Evolutionary conservation across 2,888 invertebrate species (phyloP).

Genomic region (Amblyteles armatorius): DNA sequence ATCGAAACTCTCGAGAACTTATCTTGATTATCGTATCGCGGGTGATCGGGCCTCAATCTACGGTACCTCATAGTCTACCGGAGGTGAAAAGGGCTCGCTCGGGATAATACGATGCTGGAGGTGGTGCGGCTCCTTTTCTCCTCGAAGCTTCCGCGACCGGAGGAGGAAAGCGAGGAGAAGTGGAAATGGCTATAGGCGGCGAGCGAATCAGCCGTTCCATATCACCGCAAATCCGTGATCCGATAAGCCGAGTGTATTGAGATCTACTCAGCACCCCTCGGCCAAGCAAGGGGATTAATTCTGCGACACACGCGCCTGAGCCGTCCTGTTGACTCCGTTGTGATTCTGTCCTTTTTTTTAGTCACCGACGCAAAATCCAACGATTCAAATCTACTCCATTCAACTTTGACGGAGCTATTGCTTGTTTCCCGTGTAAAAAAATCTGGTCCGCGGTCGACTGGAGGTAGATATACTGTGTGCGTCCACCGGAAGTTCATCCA

Average conservation of each 20-base stretch:
- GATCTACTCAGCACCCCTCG: slow-evolving; percentile 71
- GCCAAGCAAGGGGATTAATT: slow-evolving; percentile 57
- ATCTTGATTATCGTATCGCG: slow-evolving; percentile 42
- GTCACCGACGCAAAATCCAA: not conserved
- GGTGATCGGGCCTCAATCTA: slow-evolving; percentile 36
- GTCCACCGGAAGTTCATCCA: no score
- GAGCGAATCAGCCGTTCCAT: slow-evolving; percentile 58
- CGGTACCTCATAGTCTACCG: slow-evolving; percentile 12
- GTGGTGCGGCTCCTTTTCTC: slow-evolving; percentile 7
- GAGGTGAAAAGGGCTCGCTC: not conserved
- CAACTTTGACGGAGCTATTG: not conserved
- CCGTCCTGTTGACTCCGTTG: slow-evolving; percentile 19
- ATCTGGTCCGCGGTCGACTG: not conserved
- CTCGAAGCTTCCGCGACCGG: not conserved
- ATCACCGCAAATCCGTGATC: slow-evolving; percentile 77
- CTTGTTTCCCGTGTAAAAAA: not conserved
- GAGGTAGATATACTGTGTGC: no score
- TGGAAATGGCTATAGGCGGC: slow-evolving; percentile 75
- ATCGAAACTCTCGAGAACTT: slow-evolving; percentile 14
- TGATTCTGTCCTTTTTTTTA: not conserved
- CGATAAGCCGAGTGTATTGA: slow-evolving; percentile 79
- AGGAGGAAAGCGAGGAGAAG: slow-evolving; percentile 56
- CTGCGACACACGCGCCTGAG: slow-evolving; percentile 28
- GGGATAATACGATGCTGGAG: slow-evolving; percentile 14
- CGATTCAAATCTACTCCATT: not conserved